These are phyloP conservation scores for Fistularia commersonii DNA, from an alignment of 2,797 vertebrate species.

Conservation along the genomic window DNA sequence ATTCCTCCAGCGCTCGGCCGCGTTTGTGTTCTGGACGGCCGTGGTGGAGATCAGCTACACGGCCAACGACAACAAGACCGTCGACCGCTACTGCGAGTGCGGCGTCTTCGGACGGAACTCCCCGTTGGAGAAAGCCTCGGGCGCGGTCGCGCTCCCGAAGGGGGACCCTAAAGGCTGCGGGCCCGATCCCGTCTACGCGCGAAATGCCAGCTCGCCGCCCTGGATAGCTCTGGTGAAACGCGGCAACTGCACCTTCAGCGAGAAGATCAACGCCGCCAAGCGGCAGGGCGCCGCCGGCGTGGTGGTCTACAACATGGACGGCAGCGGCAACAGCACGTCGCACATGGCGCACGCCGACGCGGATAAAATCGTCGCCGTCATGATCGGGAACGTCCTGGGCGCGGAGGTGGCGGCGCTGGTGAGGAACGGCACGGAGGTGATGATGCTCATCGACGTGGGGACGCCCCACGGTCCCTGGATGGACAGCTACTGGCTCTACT, in stretches of 20 bases:
- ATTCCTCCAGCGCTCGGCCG: constrained; percentile 40
- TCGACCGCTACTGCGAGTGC: constrained; percentile 71
- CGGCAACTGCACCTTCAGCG: constrained; percentile 84
- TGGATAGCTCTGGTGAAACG: constrained; percentile 90
- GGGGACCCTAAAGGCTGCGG: constrained; percentile 76
- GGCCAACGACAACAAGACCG: constrained; percentile 50
- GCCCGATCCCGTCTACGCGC: constrained; percentile 53
- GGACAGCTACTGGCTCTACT: constrained; percentile 88
- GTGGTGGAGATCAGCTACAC: constrained; percentile 69
- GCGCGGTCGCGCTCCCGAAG: constrained; percentile 73
- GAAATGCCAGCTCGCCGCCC: constrained; percentile 28
- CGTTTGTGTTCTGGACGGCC: constrained; percentile 68
- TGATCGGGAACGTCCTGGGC: constrained; percentile 86
- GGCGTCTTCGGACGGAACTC: constrained; percentile 80
- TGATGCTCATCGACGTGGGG: constrained; percentile 79
- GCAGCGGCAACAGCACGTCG: constrained; percentile 64
- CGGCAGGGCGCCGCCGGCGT: constrained; percentile 76
- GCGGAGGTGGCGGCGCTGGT: constrained; percentile 73
- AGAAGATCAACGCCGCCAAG: constrained; percentile 79
- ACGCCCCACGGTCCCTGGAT: constrained; percentile 79
- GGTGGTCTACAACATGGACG: constrained; percentile 81
- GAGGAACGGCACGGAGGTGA: constrained; percentile 71
- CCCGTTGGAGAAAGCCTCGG: constrained; percentile 49
- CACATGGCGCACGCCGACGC: constrained; percentile 73
- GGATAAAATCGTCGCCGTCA: constrained; percentile 77